Evolutionary conservation across 2,888 invertebrate species (phyloP).

Genomic region (Lithophane leautieri): DNA sequence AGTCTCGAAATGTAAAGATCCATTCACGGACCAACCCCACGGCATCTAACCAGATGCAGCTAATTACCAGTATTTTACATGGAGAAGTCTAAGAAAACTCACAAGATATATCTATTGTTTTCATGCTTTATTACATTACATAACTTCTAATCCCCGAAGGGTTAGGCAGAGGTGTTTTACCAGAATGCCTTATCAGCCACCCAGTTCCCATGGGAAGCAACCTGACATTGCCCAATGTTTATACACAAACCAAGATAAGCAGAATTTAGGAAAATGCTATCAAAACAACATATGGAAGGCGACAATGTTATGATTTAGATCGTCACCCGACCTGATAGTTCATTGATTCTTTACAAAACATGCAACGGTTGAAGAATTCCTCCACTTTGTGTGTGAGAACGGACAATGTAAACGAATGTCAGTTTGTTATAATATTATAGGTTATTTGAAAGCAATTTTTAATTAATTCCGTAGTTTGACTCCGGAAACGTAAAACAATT

Average conservation of each 20-base stretch:
- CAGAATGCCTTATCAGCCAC: conserved; percentile 25
- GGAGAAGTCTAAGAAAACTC: too few relatives aligned
- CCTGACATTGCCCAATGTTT: conserved; percentile 65
- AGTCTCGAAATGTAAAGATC: too few relatives aligned
- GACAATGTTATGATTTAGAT: conserved; percentile 47
- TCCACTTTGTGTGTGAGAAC: conserved; percentile 27
- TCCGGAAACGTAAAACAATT: neutral
- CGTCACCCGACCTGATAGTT: conserved; percentile 37
- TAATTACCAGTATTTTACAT: too few relatives aligned
- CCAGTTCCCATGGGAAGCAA: conserved; percentile 65
- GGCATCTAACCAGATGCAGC: neutral
- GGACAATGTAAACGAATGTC: conserved; percentile 15
- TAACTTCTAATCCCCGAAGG: too few relatives aligned
- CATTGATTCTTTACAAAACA: conserved; percentile 50
- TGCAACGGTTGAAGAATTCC: conserved; percentile 20
- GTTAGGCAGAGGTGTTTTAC: neutral
- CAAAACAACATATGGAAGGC: conserved; percentile 63
- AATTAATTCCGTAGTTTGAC: neutral
- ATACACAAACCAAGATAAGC: conserved; percentile 70
- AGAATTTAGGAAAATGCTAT: conserved; percentile 60
- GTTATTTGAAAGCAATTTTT: neutral
- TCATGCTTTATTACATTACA: too few relatives aligned
- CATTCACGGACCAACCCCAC: too few relatives aligned
- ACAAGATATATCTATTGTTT: too few relatives aligned
- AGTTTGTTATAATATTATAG: neutral